Percentiles rank a stretch among this genome's conserved stretches.
phyloP scores from a whole-genome alignment of 2,797 vertebrate species.

The Scleropages formosus region DNA sequence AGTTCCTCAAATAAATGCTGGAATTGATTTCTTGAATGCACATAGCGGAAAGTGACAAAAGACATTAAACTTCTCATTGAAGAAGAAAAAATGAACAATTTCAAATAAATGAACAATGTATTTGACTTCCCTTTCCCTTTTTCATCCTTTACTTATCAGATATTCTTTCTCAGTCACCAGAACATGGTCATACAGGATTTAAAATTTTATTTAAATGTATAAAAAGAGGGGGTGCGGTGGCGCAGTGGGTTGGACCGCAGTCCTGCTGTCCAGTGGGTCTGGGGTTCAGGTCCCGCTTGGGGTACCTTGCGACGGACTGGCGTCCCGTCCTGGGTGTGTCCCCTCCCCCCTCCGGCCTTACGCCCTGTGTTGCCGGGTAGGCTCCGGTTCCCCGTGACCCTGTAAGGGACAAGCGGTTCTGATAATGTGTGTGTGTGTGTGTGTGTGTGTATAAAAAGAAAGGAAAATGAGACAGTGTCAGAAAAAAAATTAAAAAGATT shows the following conservation, averaged over 20 bases:
- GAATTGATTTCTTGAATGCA: background rate
- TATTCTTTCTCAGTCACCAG: slow-evolving; percentile 50
- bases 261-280: too few relatives aligned
- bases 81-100: background rate
- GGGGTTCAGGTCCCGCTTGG: too few relatives aligned
- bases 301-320: too few relatives aligned
- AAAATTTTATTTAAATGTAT: slow-evolving; percentile 62
- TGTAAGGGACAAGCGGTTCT: too few relatives aligned
- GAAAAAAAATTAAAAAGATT: slow-evolving; percentile 38
- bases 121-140: background rate
- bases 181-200: slow-evolving; percentile 44
- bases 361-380: too few relatives aligned
- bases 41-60: background rate
- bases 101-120: background rate
- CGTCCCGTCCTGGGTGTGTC: too few relatives aligned
- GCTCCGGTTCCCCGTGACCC: too few relatives aligned
- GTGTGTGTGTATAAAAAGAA: too few relatives aligned
- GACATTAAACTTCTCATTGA: background rate
- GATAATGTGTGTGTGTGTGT: too few relatives aligned
- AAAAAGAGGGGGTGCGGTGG: too few relatives aligned
- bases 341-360: too few relatives aligned
- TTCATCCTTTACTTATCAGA: slow-evolving; percentile 19
- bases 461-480: slow-evolving; percentile 36
- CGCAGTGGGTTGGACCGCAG: too few relatives aligned
- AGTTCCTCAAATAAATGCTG: background rate